Base-by-base conservation (phyloP, 1,140 invertebrate species). In the Pseudomyrmex concolor region DNA sequence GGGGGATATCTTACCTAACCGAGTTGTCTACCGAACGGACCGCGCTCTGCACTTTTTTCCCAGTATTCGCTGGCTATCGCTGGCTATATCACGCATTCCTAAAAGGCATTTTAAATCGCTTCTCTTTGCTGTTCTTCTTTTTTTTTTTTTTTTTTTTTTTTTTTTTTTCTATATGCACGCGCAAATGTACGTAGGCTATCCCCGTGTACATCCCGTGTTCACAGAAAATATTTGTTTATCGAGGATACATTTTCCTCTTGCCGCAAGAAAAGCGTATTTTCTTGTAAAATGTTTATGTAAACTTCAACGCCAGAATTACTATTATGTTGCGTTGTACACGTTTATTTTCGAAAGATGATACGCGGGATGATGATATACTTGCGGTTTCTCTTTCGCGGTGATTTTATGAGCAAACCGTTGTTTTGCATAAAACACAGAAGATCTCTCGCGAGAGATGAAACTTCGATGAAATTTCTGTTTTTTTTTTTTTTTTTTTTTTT, bases 151-250 rank as follows among this genome's bases (percentile, higher is more conserved):
- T 3, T 25, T 34, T 34, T 34, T 5, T 34, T 34, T 34, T 34
- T n/a, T n/a, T n/a, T n/a, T n/a, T n/a, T n/a, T n/a, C 13, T 17
- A 12, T 7, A 34, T 10, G 25, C 45, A 9, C 25, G 1, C 19
- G 50, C 9, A 60, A 51, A 70, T 54, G 48, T 55, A 68, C 70
- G 66, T 17, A n/a, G 25, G 34, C 66, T 67, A 10, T 12, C 9
- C 34, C 22, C 50, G 12, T 45, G 19, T 73, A 63, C 81, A 59
- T 68, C 54, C n/a, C 25, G 48, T 19, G 62, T 62, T 67, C 72
- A 63, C 45, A n/a, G 50, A 55, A 84, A 71, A 73, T 17, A 54
- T 72, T 85, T 81, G 54, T 81, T 86, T 55, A 51, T 51, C 64
- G 60, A 64, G 5, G 13, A 9, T 48, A 17, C 13, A 22, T 48